Evolutionary conservation across 35 echinoderm and acorn worm species (phyloP), one percentile per base, ranked within the genome.

Genomic region (Patiria miniata): DNA sequence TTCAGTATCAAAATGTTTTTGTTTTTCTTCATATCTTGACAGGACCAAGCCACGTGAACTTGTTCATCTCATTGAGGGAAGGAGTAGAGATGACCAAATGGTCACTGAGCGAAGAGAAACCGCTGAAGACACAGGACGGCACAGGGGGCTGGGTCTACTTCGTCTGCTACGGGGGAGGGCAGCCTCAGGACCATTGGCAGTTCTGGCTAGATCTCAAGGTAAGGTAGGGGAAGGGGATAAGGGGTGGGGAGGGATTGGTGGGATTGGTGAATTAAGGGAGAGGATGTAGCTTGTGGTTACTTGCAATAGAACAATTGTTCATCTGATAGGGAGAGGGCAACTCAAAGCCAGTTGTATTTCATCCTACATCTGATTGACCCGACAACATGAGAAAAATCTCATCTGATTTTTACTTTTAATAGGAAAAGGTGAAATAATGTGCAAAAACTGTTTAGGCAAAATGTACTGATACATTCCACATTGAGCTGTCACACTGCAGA

Each of bases 141-240:
- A 39, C 56, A 4, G 86, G 86, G 23, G 77, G 77, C 2, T 80
- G 51, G 50, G 54, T 78, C 4, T 88, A 88, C 76, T 59, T 80
- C 4, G 59, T 88, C 8, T 61, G 78, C 51, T 88, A 80, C 30
- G 86, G 86, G 18, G 86, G 86, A 39, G 86, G 86, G 17, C 37
- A 65, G 33, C 44, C 36, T 15, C 30, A 80, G 7, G 51, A 88
- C 40, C 14, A 30, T 19, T 88, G 86, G 86, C 30, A 77, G 30
- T 51, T 88, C 44, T 79, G 77, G 77, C 18, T 88, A 16, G 51
- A 88, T 56, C 8, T 88, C 17, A 44, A 88, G 86, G 86, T 88
- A 61, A 52, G 56, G 56, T 60, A n/a, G 54, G 22, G 15, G 56
- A 5, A 26, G 14, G 57, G 55, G 57, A 26, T 0, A 7, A 18